Conservation (phyloP, 2,113 vertebrate genomes). For the Petrocephalus zakoni region DNA sequence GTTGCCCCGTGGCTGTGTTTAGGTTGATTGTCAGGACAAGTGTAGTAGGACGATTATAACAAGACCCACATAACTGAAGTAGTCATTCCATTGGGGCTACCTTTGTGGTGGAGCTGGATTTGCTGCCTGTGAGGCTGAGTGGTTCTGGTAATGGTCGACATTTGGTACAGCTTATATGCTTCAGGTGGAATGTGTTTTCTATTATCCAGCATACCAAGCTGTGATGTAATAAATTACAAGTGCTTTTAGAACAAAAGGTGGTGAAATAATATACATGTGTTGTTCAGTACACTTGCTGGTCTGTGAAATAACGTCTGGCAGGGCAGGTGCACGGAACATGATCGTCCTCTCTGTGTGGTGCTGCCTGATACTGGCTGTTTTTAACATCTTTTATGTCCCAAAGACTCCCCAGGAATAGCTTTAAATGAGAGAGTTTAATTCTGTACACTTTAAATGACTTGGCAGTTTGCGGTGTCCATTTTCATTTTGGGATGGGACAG, state of each 20-base stretch:
- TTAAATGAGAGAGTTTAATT: neutral
- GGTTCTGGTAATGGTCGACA: neutral
- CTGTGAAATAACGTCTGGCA: neutral
- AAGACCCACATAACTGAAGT: neutral
- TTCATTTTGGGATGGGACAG: constrained; percentile 1
- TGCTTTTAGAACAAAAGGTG: neutral
- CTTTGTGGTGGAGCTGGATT: neutral
- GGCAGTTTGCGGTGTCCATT: neutral
- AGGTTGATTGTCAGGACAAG: neutral
- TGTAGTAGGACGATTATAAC: neutral
- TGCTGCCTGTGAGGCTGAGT: neutral
- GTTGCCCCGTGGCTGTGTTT: neutral
- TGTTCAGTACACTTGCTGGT: neutral
- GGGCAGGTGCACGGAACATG: neutral
- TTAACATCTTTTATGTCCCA: neutral
- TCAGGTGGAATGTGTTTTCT: neutral
- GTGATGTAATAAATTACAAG: neutral
- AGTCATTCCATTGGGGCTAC: neutral
- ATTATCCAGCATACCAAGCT: neutral
- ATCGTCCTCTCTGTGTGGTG: neutral
- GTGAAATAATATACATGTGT: neutral
- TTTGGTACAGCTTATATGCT: neutral
- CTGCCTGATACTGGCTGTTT: neutral
- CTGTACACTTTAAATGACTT: neutral
- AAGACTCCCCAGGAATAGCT: neutral